Evolutionary conservation across 2,888 invertebrate species (phyloP), one percentile per base, ranked within the genome.

Genomic region (Hirtodrosophila duncani): DNA sequence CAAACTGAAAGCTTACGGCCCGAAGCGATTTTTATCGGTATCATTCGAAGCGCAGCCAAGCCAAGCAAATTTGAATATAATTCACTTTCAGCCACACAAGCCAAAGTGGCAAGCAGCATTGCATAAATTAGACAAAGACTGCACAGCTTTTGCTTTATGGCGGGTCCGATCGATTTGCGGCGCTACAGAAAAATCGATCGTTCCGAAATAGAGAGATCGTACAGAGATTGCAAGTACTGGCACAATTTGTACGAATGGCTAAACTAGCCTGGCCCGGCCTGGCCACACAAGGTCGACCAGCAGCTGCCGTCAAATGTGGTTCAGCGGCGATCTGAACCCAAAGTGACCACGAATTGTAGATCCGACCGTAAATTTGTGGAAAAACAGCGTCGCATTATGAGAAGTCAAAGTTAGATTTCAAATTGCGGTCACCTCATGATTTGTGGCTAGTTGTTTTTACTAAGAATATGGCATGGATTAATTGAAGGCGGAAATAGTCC

Each of bases 1-100:
- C 46, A 56, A 57, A 75, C 67, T 75, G 70, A 79, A 64, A 75
- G 62, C 58, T 39, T 59, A 58, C 49, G 49, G 36, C 58, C 23
- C 50, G 60, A 64, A 58, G 64, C 33, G 72, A 72, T 72, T 62
- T 53, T 67, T 72, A 79, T n/a, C n/a, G n/a, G n/a, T n/a, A n/a
- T 79, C 80, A 65, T 37, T 59, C 34, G 20, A 53, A 57, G 61
- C 71, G 60, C 68, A 72, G 50, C 67, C 60, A 55, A 50, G 61
- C 71, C 37, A 62, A 79, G 52, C 61, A 61, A 66, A 74, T 75
- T 79, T 67, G 48, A 67, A 64, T 67, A 53, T 71, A 72, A 71
- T 72, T 72, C 55, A 61, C 63, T 74, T 78, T 57, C 58, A 66
- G 33, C 43, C 29, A 37, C 24, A 65, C 48, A 56, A 41, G 14